These are phyloP conservation scores for Terrapene triunguis DNA, from an alignment of 2,113 vertebrate genomes.

Conservation along the genomic window DNA sequence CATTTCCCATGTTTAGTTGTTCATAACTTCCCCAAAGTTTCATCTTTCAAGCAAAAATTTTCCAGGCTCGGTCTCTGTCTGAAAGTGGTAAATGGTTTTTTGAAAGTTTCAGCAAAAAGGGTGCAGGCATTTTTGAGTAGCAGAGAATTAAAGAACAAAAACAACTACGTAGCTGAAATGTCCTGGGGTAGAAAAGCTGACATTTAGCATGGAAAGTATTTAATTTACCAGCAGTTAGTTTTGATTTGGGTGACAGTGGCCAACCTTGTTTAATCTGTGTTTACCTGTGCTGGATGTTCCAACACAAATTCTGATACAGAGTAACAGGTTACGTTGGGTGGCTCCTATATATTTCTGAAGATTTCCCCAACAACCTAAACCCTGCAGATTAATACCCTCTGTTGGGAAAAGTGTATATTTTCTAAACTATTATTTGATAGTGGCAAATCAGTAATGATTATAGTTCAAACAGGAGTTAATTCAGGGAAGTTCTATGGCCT, in stretches of 20 bases:
- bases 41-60: neutral
- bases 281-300: neutral
- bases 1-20: neutral
- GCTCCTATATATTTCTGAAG: neutral
- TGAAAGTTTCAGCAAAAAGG: neutral
- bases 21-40: conserved; percentile 26
- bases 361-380: neutral
- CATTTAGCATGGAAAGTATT: neutral
- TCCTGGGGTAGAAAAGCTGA: neutral
- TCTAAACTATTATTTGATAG: neutral
- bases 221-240: neutral
- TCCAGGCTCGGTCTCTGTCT: neutral
- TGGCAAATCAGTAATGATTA: neutral
- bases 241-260: neutral
- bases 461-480: neutral
- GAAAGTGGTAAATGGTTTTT: neutral
- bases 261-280: neutral
- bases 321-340: neutral
- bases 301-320: neutral
- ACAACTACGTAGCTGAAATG: neutral
- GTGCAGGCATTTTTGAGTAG: neutral
- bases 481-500: neutral
- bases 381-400: neutral
- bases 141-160: neutral
- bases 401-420: neutral